Evolutionary conservation across 2,888 invertebrate species (phyloP).

Genomic region (Ectemnius cavifrons): DNA sequence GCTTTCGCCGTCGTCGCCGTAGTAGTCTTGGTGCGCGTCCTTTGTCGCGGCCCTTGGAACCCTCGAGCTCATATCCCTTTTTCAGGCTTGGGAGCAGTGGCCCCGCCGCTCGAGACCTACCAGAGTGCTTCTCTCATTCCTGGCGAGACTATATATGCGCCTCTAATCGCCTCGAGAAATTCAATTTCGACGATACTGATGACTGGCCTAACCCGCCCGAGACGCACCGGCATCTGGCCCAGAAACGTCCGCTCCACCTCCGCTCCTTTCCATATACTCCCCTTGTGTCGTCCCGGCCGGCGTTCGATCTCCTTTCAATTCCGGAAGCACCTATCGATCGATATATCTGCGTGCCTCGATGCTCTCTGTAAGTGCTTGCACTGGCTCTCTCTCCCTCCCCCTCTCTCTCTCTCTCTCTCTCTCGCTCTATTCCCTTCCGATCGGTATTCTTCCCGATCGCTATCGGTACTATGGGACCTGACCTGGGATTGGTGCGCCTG

Average conservation of each 20-base stretch:
- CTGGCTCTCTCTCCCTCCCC: neutral
- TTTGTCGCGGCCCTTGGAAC: neutral
- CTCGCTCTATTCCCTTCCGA: conserved; percentile 15
- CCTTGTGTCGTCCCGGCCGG: conserved; percentile 13
- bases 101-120: too few species aligned
- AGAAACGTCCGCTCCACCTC: conserved; percentile 21
- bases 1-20: neutral
- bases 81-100: neutral
- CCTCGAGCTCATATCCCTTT: neutral
- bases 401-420: neutral
- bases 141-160: conserved; percentile 32
- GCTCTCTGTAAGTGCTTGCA: neutral
- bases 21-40: neutral
- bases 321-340: conserved; percentile 42
- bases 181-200: conserved; percentile 62
- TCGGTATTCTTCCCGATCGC: conserved; percentile 33
- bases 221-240: conserved; percentile 52
- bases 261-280: conserved; percentile 14
- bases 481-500: neutral
- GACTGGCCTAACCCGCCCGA: conserved; percentile 45
- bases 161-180: conserved; percentile 62
- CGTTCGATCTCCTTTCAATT: conserved; percentile 24
- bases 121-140: conserved; percentile 11
- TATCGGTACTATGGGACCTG: conserved; percentile 22
- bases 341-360: conserved; percentile 44